Evolutionary conservation across 2,797 vertebrate genomes (phyloP), one percentile per base, ranked within the genome.

Genomic region (Anolis apletophallus): DNA sequence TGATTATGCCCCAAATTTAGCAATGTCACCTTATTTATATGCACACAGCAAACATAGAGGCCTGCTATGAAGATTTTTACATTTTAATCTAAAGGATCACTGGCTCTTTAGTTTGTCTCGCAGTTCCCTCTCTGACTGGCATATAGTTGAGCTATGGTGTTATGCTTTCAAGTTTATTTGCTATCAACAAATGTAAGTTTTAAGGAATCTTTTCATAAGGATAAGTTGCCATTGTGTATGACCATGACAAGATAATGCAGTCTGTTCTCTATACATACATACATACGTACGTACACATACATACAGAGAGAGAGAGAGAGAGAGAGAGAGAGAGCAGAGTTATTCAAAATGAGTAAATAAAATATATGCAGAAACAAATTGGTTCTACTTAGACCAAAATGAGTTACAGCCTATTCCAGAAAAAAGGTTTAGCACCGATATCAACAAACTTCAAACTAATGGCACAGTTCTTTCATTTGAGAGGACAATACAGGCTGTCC

Each of bases 1-100:
- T 84, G 50, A 80, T 64, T 88, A 54, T 40, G 90, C 90, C 88
- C 86, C 83, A 91, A 85, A 87, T 83, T 80, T 91, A 87, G 69
- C 36, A 82, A 40, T 85, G 10, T 36, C 46, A 80, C 17, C 40
- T 86, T 36, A 1, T 87, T 80, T 80, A 76, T 61, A 17, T 68
- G 67, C 14, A 12, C 10, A 3, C 55, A 52, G 89, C 23, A 77
- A 68, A 52, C 36, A 23, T 3, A 17, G 8, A 23, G 64, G 36
- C 23, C 54, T 73, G 54, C n/a, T 36, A n/a, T 26, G 2, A 71
- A 54, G n/a, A 3, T 5, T 55, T 26, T n/a, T 5, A 2, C 6
- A 57, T 57, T 55, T 26, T 34, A 1, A 52, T 19, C 21, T 34
- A 78, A 72, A 85, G 52, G 68, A 89, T 80, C 81, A 84, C 29